Percentiles rank a stretch among this genome's conserved stretches.
These are phyloP conservation scores for Falco novaeseelandiae DNA, from an alignment of 2,797 vertebrate genomes.

Conservation along the genomic window DNA sequence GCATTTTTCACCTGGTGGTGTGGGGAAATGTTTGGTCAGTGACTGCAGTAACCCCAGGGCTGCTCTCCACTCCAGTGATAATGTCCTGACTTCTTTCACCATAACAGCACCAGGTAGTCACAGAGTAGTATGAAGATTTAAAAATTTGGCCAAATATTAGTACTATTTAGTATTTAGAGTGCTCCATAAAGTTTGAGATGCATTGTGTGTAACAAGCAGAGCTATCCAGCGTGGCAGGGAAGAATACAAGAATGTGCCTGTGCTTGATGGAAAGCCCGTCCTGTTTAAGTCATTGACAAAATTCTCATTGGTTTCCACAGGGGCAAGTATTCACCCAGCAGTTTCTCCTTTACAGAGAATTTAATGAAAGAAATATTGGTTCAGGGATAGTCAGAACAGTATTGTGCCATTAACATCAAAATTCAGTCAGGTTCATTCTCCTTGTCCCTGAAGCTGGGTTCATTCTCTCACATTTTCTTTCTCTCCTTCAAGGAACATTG, in stretches of 20 bases:
- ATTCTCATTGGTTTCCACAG: background rate
- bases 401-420: background rate
- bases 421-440: background rate
- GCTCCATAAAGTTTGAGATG: background rate
- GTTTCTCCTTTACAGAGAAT: background rate
- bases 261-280: background rate
- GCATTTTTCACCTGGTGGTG: accelerated
- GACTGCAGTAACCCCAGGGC: background rate
- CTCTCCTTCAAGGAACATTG: background rate
- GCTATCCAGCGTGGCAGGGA: background rate
- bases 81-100: background rate
- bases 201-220: background rate
- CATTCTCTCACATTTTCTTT: background rate
- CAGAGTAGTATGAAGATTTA: background rate
- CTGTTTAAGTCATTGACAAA: background rate
- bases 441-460: background rate
- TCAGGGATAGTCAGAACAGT: background rate
- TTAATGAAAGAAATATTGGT: background rate
- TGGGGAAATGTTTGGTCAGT: background rate
- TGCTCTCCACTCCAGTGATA: background rate
- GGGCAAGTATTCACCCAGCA: background rate
- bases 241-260: background rate
- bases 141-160: background rate
- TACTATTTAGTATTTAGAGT: background rate
- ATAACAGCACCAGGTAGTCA: background rate